These are phyloP conservation scores for Lota lota DNA, from an alignment of 2,113 vertebrate genomes.

Conservation along the genomic window DNA sequence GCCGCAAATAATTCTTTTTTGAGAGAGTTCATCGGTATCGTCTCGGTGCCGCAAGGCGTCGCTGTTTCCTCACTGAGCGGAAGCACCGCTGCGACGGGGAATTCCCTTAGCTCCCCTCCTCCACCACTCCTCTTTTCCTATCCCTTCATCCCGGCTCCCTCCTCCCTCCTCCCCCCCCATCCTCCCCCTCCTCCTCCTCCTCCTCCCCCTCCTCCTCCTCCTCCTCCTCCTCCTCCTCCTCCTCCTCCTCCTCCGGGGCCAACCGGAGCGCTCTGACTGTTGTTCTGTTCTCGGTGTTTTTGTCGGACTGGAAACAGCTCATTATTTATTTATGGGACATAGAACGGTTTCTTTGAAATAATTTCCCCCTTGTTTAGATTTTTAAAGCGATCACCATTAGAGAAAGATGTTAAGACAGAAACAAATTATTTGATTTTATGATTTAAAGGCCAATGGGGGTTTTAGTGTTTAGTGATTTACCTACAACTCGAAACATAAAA, in stretches of 20 bases:
- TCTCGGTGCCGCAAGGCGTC: not conserved
- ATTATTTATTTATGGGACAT: not conserved
- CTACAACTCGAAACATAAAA: too few relatives aligned
- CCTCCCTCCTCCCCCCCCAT: not conserved
- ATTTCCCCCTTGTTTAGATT: not conserved
- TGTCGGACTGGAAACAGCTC: not conserved
- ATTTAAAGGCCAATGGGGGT: not conserved
- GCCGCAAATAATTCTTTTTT: too few relatives aligned
- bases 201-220: not conserved
- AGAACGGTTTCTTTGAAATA: conserved; percentile 1
- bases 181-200: not conserved
- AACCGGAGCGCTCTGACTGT: not conserved
- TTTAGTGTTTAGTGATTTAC: not conserved
- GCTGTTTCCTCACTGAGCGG: conserved; percentile 2
- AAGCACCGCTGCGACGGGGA: conserved; percentile 1
- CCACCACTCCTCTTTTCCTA: not conserved
- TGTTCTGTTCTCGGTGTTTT: not conserved
- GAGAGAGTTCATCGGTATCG: not conserved
- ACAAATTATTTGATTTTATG: not conserved
- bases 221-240: not conserved
- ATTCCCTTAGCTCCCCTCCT: not conserved
- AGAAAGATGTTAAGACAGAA: not conserved
- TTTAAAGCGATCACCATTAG: conserved; percentile 1
- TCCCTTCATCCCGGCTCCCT: not conserved
- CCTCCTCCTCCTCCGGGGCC: not conserved